Conservation (phyloP, 2,888 invertebrate genomes). For the Xestoiulus laeticollis region DNA sequence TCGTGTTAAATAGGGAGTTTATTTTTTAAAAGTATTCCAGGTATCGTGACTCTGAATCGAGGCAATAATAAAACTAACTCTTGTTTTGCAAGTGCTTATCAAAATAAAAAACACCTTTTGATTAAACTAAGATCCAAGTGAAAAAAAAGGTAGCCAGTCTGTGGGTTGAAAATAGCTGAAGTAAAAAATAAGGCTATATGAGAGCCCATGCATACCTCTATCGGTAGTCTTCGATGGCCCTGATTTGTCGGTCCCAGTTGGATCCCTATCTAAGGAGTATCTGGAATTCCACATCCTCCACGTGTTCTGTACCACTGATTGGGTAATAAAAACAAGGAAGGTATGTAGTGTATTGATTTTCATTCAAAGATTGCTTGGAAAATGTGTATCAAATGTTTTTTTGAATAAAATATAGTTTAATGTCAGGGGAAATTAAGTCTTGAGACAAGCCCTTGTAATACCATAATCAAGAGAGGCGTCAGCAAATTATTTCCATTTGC, state of each 20-base stretch:
- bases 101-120: neutral
- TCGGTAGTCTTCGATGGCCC: neutral
- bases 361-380: neutral
- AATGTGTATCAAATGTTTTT: neutral
- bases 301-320: slow-evolving; percentile 12
- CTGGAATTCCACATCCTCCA: slow-evolving; percentile 43
- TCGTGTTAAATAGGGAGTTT: neutral
- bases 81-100: neutral
- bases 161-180: slow-evolving; percentile 35
- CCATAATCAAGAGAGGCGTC: too few relatives aligned
- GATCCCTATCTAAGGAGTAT: slow-evolving; percentile 30
- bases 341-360: neutral
- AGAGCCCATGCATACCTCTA: neutral
- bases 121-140: neutral
- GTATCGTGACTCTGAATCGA: neutral
- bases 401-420: neutral
- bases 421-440: too few relatives aligned
- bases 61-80: neutral
- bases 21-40: neutral
- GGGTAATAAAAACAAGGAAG: neutral
- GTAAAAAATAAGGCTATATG: neutral
- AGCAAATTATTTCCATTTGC: too few relatives aligned
- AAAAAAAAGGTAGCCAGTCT: neutral
- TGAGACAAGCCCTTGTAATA: too few relatives aligned
- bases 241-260: neutral